Conservation (phyloP, 1,140 invertebrate genomes). For the Drosophila sproati region DNA sequence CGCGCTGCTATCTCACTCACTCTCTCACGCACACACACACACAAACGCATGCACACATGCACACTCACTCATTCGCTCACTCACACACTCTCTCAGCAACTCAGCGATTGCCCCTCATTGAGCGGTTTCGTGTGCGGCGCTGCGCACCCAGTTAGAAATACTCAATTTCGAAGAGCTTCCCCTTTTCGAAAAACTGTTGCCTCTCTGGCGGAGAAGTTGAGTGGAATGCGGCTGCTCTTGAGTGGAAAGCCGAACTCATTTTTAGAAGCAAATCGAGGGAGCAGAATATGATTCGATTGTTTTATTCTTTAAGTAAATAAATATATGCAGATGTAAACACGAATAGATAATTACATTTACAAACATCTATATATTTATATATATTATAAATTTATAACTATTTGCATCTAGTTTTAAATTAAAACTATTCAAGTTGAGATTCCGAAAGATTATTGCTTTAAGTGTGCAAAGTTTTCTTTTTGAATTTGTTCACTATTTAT, state of each 20-base stretch:
- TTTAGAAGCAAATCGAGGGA: background rate
- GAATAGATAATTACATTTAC: too few species aligned
- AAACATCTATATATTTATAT: too few species aligned
- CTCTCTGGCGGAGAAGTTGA: slow-evolving; percentile 40
- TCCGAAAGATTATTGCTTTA: too few species aligned
- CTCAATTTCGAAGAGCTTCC: slow-evolving; percentile 49
- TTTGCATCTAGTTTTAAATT: too few species aligned
- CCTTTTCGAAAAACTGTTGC: slow-evolving; percentile 50
- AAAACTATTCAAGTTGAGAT: too few species aligned
- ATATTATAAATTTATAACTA: too few species aligned
- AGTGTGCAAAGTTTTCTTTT: too few species aligned
- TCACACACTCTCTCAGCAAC: background rate
- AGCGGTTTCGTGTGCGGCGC: slow-evolving; percentile 20
- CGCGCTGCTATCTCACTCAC: slow-evolving; percentile 24
- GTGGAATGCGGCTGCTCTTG: slow-evolving; percentile 18
- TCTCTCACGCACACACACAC: slow-evolving; percentile 3
- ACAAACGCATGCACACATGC: background rate
- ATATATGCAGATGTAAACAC: too few species aligned
- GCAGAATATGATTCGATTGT: background rate
- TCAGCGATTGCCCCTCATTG: slow-evolving; percentile 15
- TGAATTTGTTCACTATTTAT: too few species aligned
- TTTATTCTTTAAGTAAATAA: too few species aligned
- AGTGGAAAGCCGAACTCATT: slow-evolving; percentile 11
- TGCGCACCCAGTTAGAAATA: slow-evolving; percentile 23
- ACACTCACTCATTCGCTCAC: slow-evolving; percentile 5